phyloP scores from a whole-genome alignment of 1,140 invertebrate genomes.

The Caenorhabditis latens region DNA sequence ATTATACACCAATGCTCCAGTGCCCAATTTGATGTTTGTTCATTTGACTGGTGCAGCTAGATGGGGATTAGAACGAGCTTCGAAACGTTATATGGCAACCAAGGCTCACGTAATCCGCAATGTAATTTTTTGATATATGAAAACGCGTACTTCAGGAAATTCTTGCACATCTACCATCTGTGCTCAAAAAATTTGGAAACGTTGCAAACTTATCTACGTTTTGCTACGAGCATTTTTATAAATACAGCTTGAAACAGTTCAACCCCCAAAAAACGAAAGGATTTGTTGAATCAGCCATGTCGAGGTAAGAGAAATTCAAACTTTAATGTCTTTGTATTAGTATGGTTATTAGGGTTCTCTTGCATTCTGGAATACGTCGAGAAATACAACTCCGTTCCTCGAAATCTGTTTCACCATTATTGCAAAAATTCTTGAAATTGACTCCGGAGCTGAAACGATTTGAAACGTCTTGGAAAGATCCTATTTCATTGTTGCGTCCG shows the following conservation, averaged over 20 bases:
- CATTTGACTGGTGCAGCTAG: neutral
- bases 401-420: too few relatives aligned
- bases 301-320: too few relatives aligned
- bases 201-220: neutral
- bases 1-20: neutral
- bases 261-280: slow-evolving; percentile 13
- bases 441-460: too few relatives aligned
- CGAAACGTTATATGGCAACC: neutral
- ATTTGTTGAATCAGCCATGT: neutral
- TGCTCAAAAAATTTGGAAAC: neutral
- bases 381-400: too few relatives aligned
- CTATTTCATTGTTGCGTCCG: too few relatives aligned
- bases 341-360: too few relatives aligned
- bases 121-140: too few relatives aligned
- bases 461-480: too few relatives aligned
- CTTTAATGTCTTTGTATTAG: too few relatives aligned
- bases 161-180: neutral
- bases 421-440: too few relatives aligned
- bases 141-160: neutral
- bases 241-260: neutral
- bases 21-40: neutral
- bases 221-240: neutral
- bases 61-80: neutral
- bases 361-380: too few relatives aligned
- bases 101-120: slow-evolving; percentile 12